Conservation (phyloP, 2,888 invertebrate species). For the Lampropteryx suffumata region DNA sequence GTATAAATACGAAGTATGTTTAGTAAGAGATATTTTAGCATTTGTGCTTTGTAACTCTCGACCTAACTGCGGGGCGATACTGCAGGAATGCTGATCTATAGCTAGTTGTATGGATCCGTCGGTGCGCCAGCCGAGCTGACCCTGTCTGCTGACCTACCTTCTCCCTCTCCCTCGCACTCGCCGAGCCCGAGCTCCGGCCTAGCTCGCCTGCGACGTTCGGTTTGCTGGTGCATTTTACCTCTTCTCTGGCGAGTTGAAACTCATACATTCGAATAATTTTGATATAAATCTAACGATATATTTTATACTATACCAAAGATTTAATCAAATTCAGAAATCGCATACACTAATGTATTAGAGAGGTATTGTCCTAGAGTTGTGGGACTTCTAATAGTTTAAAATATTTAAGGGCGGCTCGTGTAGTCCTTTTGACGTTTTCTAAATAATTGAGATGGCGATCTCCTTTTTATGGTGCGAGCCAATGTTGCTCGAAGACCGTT, state of each 20-base stretch:
- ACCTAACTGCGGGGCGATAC: no score
- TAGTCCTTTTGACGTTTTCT: slow-evolving; percentile 26
- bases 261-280: slow-evolving; percentile 33
- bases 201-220: no score
- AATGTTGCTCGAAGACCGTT: not conserved
- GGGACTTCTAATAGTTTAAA: slow-evolving; percentile 17
- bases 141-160: no score
- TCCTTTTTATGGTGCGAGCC: slow-evolving; percentile 19
- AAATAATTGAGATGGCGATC: slow-evolving; percentile 22
- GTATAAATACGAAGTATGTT: slow-evolving; percentile 38
- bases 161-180: no score
- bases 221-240: slow-evolving; percentile 19
- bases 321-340: slow-evolving; percentile 50
- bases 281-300: slow-evolving; percentile 34
- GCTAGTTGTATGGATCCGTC: no score
- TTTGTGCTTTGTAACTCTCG: no score
- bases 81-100: no score
- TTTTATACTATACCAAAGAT: slow-evolving; percentile 56
- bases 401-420: slow-evolving; percentile 19
- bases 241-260: slow-evolving; percentile 21
- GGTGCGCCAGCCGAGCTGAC: no score
- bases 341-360: slow-evolving; percentile 34
- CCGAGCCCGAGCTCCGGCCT: no score
- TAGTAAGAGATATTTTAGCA: not conserved
- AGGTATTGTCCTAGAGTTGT: slow-evolving; percentile 25